phyloP scores from a whole-genome alignment of 2,113 vertebrate species.

The Miniopterus natalensis region DNA sequence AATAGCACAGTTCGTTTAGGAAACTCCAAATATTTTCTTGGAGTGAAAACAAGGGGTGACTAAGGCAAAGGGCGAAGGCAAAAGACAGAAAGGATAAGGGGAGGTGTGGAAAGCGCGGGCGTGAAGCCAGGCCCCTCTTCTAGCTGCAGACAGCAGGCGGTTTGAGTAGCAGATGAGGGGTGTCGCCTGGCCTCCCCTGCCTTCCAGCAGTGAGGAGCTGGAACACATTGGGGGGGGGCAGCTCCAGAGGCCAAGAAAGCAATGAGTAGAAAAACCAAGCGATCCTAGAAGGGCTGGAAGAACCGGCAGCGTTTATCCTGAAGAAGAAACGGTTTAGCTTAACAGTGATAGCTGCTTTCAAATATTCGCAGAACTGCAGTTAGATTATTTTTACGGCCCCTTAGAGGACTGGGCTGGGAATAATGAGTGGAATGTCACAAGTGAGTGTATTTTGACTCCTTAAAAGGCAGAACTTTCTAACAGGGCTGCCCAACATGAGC shows the following conservation, averaged over 20 bases:
- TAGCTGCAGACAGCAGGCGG: neutral
- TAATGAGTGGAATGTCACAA: neutral
- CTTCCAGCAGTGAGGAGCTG: neutral
- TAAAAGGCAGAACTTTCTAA: neutral
- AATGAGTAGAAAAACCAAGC: neutral
- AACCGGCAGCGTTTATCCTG: neutral
- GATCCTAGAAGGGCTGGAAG: neutral
- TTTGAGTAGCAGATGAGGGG: neutral
- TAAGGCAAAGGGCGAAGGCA: neutral
- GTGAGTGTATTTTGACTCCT: neutral
- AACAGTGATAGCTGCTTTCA: neutral
- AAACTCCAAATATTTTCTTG: neutral
- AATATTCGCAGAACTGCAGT: neutral
- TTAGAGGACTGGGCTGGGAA: neutral
- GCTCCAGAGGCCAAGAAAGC: neutral
- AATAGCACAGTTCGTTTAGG: neutral
- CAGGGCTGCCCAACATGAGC: neutral
- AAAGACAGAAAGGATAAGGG: neutral
- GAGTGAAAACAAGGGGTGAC: neutral
- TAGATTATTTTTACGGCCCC: neutral
- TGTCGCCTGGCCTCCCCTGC: no score
- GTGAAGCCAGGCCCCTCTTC: neutral
- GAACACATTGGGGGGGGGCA: no score
- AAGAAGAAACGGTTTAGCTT: neutral
- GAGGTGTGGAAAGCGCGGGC: no score